Base-by-base conservation (phyloP, 2,888 invertebrate species). In the Cataglyphis rosenhaueri region DNA sequence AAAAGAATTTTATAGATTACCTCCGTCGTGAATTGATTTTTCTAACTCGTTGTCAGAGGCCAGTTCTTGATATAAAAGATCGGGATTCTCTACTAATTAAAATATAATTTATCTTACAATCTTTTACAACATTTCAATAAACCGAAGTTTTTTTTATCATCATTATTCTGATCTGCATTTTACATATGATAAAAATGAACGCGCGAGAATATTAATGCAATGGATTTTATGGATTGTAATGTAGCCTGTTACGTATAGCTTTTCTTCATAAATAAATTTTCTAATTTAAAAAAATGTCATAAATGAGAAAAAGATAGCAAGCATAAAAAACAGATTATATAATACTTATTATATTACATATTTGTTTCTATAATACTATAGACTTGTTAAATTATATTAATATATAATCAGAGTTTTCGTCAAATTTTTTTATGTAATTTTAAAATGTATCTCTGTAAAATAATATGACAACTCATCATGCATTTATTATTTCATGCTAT, bases 41-140 rank as follows among this genome's bases (percentile, higher is more conserved):
- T 93, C 92, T 91, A 93, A 90, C 83, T 94, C 94, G 87, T 93
- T 92, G 85, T 94, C 92, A 91, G 95, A 94, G 87, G 95, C 95
- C 91, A 96, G 94, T 94, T 95, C 95, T 94, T 96, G 95, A 93
- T 95, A 95, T 82, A 95, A 95, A 89, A 95, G 95, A 93, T 96
- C 96, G 90, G 96, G 95, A 93, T 95, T 95, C 92, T 96, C 95
- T 93, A 95, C 96, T 96, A 94, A 93, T 87, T 15, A 15, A 87
- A 86, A 89, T 65, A 73, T 29, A 82, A 81, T 88, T 86, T 83
- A 83, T 81, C 35, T 82, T 29, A 73, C 35, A 48, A 66, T 61
- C 41, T 38, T n/a, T n/a, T n/a, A n/a, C n/a, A 4, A 57, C n/a
- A 21, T 44, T 15, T 6, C 21, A 21, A 59, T 65, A 65, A 65